Percentiles rank a stretch among this genome's conserved stretches.
These are phyloP conservation scores for Silurus meridionalis DNA, from an alignment of 2,113 vertebrate species.

Conservation along the genomic window DNA sequence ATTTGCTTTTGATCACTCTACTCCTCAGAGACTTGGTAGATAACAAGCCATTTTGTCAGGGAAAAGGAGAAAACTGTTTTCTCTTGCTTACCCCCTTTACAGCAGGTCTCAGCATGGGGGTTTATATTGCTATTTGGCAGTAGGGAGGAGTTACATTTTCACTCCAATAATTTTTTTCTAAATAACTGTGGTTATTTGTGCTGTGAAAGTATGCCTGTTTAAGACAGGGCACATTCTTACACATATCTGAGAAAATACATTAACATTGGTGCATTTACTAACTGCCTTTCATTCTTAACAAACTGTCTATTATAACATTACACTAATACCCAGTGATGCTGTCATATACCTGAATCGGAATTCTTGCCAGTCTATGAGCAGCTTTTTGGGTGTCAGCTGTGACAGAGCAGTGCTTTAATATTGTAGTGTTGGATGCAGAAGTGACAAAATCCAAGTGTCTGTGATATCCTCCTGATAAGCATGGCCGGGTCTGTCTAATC, in stretches of 20 bases:
- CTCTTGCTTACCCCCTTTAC: neutral
- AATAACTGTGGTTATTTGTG: slow-evolving; percentile 12
- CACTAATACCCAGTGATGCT: neutral
- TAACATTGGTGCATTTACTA: neutral
- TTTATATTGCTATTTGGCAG: neutral
- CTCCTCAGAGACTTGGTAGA: slow-evolving; percentile 1
- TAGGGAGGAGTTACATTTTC: neutral
- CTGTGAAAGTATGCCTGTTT: neutral
- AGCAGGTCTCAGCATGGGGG: neutral
- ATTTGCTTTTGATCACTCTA: slow-evolving; percentile 5
- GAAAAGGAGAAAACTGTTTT: neutral
- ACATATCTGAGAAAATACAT: neutral
- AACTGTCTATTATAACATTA: slow-evolving; percentile 5
- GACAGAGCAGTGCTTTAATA: slow-evolving; percentile 59
- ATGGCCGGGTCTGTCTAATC: slow-evolving; percentile 52
- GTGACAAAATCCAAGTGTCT: slow-evolving; percentile 57
- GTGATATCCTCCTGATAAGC: slow-evolving; percentile 48
- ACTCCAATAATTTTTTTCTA: neutral
- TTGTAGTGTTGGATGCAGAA: slow-evolving; percentile 59
- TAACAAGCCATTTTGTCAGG: slow-evolving; percentile 17
- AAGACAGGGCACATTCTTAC: neutral
- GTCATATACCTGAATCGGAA: slow-evolving; percentile 51
- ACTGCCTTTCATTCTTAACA: neutral
- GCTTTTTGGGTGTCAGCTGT: slow-evolving; percentile 36
- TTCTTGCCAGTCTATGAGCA: slow-evolving; percentile 37